Percentiles rank a stretch among this genome's conserved stretches.
These are phyloP conservation scores for Baronia brevicornis DNA, from an alignment of 2,888 invertebrate species.

Conservation along the genomic window DNA sequence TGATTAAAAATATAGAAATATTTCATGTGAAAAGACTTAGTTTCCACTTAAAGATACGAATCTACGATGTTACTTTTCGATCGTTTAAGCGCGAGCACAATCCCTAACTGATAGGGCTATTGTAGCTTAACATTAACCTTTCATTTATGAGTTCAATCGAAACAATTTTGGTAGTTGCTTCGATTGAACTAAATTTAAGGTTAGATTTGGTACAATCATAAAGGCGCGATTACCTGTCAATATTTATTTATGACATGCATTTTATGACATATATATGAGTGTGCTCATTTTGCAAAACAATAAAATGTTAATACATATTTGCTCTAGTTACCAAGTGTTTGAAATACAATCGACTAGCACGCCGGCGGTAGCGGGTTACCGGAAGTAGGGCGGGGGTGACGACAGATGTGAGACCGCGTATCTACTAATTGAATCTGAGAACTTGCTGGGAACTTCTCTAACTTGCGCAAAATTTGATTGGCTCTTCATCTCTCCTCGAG, in stretches of 20 bases:
- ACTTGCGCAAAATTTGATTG: constrained; percentile 64
- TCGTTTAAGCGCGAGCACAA: background rate
- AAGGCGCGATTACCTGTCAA: too few species aligned
- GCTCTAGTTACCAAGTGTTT: too few species aligned
- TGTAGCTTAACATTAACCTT: too few species aligned
- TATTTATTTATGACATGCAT: too few species aligned
- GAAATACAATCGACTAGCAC: constrained; percentile 20
- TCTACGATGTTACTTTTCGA: background rate
- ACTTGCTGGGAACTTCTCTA: constrained; percentile 52
- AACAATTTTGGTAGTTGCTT: constrained; percentile 11
- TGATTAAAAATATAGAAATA: background rate
- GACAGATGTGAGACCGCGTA: constrained; percentile 35
- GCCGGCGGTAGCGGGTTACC: constrained; percentile 18
- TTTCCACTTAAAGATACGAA: background rate
- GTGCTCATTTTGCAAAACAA: too few species aligned
- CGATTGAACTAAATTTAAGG: too few species aligned
- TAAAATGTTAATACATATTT: too few species aligned
- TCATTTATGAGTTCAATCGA: too few species aligned
- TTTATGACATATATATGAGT: too few species aligned
- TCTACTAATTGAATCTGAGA: constrained; percentile 68
- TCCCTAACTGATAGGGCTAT: too few species aligned
- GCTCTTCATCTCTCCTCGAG: constrained; percentile 56
- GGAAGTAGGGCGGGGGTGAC: constrained; percentile 15
- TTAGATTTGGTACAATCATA: too few species aligned
- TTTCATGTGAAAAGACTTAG: background rate